Evolutionary conservation across 2,797 vertebrate genomes (phyloP).

Genomic region (Buceros bicornis): DNA sequence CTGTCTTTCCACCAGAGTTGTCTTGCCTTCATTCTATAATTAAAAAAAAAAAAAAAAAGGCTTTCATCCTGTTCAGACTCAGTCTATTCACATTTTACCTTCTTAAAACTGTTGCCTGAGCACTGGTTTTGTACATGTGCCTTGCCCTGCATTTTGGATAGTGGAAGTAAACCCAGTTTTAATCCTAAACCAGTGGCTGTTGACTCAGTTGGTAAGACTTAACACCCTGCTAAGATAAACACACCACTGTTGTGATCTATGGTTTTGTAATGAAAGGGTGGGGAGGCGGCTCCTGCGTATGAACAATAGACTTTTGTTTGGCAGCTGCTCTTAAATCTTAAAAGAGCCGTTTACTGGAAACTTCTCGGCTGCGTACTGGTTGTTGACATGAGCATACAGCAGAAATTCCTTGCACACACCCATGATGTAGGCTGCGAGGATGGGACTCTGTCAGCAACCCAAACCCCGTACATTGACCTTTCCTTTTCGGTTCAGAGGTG

Average conservation of each 20-base stretch:
- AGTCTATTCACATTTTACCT: neutral
- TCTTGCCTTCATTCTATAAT: neutral
- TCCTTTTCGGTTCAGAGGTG: neutral
- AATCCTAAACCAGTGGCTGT: neutral
- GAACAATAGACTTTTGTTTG: constrained; percentile 42
- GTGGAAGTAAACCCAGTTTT: neutral
- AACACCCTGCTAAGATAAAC: constrained; percentile 52
- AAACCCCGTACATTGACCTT: neutral
- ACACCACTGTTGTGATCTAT: neutral
- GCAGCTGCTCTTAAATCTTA: neutral
- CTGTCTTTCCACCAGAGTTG: neutral
- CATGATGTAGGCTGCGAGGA: neutral
- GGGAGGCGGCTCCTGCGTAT: neutral
- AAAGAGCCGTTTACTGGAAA: neutral
- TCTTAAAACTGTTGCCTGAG: neutral
- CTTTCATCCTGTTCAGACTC: neutral
- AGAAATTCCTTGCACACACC: constrained; percentile 37
- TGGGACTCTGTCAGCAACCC: neutral
- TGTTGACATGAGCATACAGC: neutral
- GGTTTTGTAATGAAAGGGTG: constrained; percentile 27
- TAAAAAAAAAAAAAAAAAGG: neutral
- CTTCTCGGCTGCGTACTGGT: neutral
- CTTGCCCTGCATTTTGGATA: neutral
- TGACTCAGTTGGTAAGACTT: neutral
- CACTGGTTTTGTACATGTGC: neutral